A percentile compares a stretch with the other conserved stretches of the same genome.
These are phyloP conservation scores for Ectropis grisescens DNA, from an alignment of 1,140 invertebrate species.

Conservation along the genomic window DNA sequence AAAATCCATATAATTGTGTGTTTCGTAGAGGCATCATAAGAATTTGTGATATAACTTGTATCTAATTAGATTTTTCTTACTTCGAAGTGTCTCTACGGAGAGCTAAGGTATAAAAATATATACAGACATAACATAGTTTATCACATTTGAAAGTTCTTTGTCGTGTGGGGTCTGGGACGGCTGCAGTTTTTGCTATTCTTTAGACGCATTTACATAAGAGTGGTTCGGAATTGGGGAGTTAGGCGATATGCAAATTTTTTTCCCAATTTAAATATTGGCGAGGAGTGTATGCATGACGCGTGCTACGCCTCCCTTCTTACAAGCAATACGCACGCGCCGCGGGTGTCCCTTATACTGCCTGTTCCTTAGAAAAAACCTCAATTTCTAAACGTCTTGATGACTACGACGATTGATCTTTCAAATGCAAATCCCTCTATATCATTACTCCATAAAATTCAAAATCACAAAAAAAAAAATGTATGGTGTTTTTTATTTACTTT, in stretches of 20 bases:
- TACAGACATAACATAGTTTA: conserved; percentile 60
- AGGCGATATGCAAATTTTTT: conserved; percentile 68
- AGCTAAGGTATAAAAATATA: conserved; percentile 48
- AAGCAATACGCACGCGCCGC: conserved; percentile 50
- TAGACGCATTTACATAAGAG: conserved; percentile 58
- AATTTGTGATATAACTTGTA: conserved; percentile 67
- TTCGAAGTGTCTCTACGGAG: conserved; percentile 20
- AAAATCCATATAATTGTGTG: conserved; percentile 61
- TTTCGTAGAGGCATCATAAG: conserved; percentile 63
- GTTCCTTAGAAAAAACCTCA: conserved; percentile 43
- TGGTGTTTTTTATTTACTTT: conserved; percentile 30
- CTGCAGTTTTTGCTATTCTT: conserved; percentile 52
- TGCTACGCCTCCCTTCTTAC: conserved; percentile 18
- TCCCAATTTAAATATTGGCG: conserved; percentile 46
- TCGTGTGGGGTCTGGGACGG: conserved; percentile 48
- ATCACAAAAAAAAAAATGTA: too few species aligned
- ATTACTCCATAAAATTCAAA: conserved; percentile 25
- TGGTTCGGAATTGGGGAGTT: conserved; percentile 49
- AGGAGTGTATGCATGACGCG: conserved; percentile 13
- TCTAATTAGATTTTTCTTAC: conserved; percentile 47
- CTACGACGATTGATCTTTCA: conserved; percentile 35
- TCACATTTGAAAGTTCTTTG: conserved; percentile 31
- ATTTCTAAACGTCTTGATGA: conserved; percentile 32
- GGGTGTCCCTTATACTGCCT: conserved; percentile 36
- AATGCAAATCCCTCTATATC: conserved; percentile 35